These are phyloP conservation scores for Perognathus longimembris DNA, from an alignment of 2,113 vertebrate species.

Conservation along the genomic window DNA sequence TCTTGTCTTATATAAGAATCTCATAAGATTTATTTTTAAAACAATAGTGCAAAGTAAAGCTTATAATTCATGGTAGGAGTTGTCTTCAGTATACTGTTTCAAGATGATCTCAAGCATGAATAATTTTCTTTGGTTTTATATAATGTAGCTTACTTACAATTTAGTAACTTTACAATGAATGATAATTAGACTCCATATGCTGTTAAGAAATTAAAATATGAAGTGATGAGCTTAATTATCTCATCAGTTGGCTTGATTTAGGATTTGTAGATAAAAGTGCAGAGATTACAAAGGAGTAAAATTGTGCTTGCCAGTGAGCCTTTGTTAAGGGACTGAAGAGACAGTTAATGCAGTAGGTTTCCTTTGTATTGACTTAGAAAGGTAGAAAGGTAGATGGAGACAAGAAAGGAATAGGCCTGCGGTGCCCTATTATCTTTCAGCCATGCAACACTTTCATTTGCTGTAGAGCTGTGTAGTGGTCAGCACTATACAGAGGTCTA, in stretches of 20 bases:
- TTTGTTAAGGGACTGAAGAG: constrained; percentile 25
- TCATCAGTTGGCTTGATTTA: constrained; percentile 56
- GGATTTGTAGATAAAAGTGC: constrained; percentile 41
- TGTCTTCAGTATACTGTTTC: neutral
- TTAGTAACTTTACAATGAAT: constrained; percentile 56
- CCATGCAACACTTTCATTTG: neutral
- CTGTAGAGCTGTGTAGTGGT: neutral
- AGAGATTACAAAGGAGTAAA: constrained; percentile 34
- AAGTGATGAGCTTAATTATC: constrained; percentile 57
- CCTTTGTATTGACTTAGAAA: neutral
- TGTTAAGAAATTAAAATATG: constrained; percentile 63
- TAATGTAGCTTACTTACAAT: constrained; percentile 55
- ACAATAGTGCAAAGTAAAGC: constrained; percentile 45
- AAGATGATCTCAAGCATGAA: constrained; percentile 29
- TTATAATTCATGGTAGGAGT: constrained; percentile 39
- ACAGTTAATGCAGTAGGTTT: neutral
- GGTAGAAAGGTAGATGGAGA: neutral
- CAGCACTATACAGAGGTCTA: neutral
- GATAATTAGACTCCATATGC: constrained; percentile 57
- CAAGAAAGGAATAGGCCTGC: neutral
- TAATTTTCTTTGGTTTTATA: constrained; percentile 58
- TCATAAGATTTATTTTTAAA: constrained; percentile 61
- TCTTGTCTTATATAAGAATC: constrained; percentile 23
- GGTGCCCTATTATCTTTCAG: constrained; percentile 18
- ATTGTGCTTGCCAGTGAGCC: neutral